phyloP scores from a whole-genome alignment of 2,113 vertebrate species.

The Dendrocopos noguchii region DNA sequence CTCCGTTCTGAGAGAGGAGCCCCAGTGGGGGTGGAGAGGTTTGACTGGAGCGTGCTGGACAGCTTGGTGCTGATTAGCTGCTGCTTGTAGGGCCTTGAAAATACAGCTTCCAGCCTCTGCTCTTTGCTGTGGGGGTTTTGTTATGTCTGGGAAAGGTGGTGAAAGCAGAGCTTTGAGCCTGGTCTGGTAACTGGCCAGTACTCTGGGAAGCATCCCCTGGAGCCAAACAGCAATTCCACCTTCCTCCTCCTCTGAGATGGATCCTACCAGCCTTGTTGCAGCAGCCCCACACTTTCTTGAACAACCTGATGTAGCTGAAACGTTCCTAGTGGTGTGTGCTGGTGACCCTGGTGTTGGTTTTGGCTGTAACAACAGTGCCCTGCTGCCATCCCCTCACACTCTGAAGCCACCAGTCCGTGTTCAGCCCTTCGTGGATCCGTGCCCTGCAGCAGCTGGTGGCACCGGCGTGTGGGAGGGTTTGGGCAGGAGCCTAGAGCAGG shows the following conservation, averaged over 20 bases:
- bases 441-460: not conserved
- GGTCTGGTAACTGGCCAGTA: not conserved
- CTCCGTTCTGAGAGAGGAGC: rapidly evolving
- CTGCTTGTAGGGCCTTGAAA: not conserved
- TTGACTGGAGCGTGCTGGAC: too few relatives aligned
- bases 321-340: rapidly evolving
- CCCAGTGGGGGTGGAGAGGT: rapidly evolving
- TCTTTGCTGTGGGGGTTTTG: too few relatives aligned
- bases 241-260: not conserved
- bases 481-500: rapidly evolving
- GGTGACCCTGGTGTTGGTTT: not conserved
- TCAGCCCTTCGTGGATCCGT: not conserved
- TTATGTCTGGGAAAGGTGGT: not conserved
- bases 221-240: not conserved
- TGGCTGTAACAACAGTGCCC: not conserved
- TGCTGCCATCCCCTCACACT: not conserved
- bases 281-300: rapidly evolving
- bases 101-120: not conserved
- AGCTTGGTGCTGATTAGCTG: not conserved
- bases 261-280: not conserved
- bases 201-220: not conserved
- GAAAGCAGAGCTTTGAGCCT: not conserved
- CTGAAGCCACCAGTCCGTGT: not conserved
- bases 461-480: not conserved
- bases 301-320: rapidly evolving